Percentiles rank a stretch among this genome's conserved stretches.
These are phyloP conservation scores for Petrosia ficiformis DNA, from an alignment of 37 sponge, comb jelly and placozoan species.

Conservation along the genomic window DNA sequence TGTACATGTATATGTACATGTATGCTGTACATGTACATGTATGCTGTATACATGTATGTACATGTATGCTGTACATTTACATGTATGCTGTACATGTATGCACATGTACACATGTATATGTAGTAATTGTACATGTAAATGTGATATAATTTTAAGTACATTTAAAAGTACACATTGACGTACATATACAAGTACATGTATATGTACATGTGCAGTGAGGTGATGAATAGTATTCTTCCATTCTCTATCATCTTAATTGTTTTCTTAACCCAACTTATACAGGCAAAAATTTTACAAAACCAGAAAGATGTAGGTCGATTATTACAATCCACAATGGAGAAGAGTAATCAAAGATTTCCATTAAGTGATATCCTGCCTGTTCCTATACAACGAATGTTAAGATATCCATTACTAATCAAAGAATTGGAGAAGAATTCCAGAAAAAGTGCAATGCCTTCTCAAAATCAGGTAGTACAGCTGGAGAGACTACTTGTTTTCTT, in stretches of 20 bases:
- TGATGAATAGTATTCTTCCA: not conserved
- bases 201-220: not conserved
- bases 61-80: not conserved
- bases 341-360: constrained; percentile 66
- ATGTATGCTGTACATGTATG: not conserved
- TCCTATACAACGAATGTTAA: constrained; percentile 83
- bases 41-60: not conserved
- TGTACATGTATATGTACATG: constrained; percentile 10
- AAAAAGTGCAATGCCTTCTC: constrained; percentile 12
- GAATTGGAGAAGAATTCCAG: constrained; percentile 58
- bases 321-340: constrained; percentile 15
- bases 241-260: not conserved
- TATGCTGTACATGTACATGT: constrained; percentile 1
- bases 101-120: constrained; percentile 7
- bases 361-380: constrained; percentile 81
- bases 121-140: constrained; percentile 1
- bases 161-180: constrained; percentile 13
- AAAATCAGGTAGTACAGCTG: constrained; percentile 23
- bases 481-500: constrained; percentile 24
- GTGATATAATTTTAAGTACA: not conserved
- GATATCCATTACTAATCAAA: constrained; percentile 78
- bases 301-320: constrained; percentile 27
- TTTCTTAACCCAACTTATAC: not conserved
- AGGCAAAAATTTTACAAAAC: constrained; percentile 54
- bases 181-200: constrained; percentile 12